Evolutionary conservation across 2,888 invertebrate species (phyloP).

Genomic region (Tanaodytes sp.): DNA sequence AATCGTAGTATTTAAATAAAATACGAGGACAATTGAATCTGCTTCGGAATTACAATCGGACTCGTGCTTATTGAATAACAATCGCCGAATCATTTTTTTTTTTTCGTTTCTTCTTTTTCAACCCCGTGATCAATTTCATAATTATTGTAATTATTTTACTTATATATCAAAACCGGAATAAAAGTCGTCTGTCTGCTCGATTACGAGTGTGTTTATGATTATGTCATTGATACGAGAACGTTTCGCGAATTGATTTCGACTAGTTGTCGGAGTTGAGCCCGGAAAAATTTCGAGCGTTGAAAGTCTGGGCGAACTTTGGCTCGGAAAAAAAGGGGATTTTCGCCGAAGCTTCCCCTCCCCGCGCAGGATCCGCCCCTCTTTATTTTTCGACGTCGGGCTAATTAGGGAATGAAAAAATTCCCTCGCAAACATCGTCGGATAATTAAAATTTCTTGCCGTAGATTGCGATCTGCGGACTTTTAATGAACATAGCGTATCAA

Average conservation of each 20-base stretch:
- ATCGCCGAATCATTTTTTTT: too few species aligned
- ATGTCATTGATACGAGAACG: slow-evolving; percentile 22
- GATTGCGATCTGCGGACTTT: slow-evolving; percentile 39
- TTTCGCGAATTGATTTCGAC: slow-evolving; percentile 25
- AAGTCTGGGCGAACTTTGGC: slow-evolving; percentile 28
- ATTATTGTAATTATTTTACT: too few species aligned
- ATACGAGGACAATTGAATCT: too few species aligned
- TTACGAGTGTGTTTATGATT: slow-evolving; percentile 21
- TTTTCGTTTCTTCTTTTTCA: not conserved
- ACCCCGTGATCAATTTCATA: too few species aligned
- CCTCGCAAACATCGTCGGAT: slow-evolving; percentile 36
- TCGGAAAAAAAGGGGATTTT: slow-evolving; percentile 39
- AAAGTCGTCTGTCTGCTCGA: too few species aligned
- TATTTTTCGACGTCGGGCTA: slow-evolving; percentile 10
- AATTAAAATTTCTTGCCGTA: slow-evolving; percentile 49
- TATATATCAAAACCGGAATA: too few species aligned
- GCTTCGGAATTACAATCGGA: too few species aligned
- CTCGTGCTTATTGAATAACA: too few species aligned
- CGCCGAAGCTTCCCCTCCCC: too few species aligned
- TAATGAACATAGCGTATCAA: slow-evolving; percentile 49
- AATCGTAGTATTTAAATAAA: too few species aligned
- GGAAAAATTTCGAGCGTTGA: too few species aligned
- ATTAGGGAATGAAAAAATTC: slow-evolving; percentile 46
- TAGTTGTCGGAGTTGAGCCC: slow-evolving; percentile 35
- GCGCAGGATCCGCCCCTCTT: too few species aligned